Evolutionary conservation across 2,797 vertebrate genomes (phyloP), one percentile per base, ranked within the genome.

Genomic region (Poeciliopsis turneri): DNA sequence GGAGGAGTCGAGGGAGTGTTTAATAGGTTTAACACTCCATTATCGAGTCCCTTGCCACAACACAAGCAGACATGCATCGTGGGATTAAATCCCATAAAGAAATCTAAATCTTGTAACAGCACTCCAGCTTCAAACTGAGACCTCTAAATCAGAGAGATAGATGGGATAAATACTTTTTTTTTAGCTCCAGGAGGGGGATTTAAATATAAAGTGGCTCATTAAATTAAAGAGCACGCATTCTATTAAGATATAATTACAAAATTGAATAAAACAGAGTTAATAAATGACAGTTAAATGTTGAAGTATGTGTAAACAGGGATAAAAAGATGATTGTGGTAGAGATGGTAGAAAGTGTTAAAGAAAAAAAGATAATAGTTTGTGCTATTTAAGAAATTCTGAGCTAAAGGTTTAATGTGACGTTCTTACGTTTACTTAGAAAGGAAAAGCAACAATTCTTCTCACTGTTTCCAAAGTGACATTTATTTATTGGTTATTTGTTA

Each of bases 81-180:
- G 72, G 43, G 7, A 28, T 82, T 80, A 84, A 84, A 85, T 76
- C 70, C 74, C 77, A 75, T 70, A 49, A 84, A 80, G 75, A 82
- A 87, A 86, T 81, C 4, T 0, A 79, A 81, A 82, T 79, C 59
- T 82, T 82, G 84, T 87, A 83, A 85, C 55, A 76, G 73, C 80
- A 72, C 75, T 76, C 47, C 61, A 76, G 78, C 76, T 76, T 68
- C 72, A 83, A 64, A 76, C 79, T 12, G 13, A 82, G 51, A 77
- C 69, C 82, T 81, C 84, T 12, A 13, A 25, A 77, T 81, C 57
- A 81, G n/a, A 45, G 25, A 16, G n/a, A 28, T 10, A 16, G 68
- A 25, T 46, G n/a, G 39, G 43, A 46, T 46, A 16, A 71, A 70
- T 70, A 16, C 12, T 43, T n/a, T 39, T n/a, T 45, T 15, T 43